phyloP scores from a whole-genome alignment of 2,888 invertebrate genomes.

The Sarcophaga carnaria region DNA sequence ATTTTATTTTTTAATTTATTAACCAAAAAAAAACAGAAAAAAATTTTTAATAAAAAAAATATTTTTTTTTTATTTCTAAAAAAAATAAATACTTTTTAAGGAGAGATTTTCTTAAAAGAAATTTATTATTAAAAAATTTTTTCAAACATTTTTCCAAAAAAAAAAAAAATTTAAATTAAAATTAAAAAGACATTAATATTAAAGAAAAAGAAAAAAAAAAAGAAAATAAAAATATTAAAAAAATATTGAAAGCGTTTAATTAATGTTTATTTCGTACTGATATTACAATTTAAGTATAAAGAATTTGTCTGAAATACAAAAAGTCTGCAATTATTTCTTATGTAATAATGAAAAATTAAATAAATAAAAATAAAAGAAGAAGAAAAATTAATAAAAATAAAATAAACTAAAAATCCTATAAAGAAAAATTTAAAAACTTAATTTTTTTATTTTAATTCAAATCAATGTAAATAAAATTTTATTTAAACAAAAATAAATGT shows the following conservation, averaged over 20 bases:
- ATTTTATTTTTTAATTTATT: constrained; percentile 44
- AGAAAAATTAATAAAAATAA: constrained; percentile 25
- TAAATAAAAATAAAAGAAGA: constrained; percentile 20
- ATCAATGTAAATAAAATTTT: constrained; percentile 24
- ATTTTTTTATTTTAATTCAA: constrained; percentile 15
- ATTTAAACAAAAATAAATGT: constrained; percentile 20
- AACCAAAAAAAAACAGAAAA: not conserved
- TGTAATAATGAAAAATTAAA: constrained; percentile 63
- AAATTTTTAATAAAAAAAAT: not conserved
- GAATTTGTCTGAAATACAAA: constrained; percentile 71
- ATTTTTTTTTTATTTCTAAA: constrained; percentile 21
- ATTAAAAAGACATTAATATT: not conserved
- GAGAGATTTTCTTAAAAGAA: constrained; percentile 63
- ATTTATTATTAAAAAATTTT: not conserved
- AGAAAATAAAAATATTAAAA: constrained; percentile 11
- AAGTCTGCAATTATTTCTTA: constrained; percentile 75
- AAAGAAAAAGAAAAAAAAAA: constrained; percentile 1
- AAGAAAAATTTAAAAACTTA: constrained; percentile 1
- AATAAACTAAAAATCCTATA: constrained; percentile 7
- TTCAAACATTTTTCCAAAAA: not conserved
- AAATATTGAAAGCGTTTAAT: constrained; percentile 26
- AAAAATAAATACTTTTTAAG: constrained; percentile 41
- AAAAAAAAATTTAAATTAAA: not conserved
- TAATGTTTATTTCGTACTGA: constrained; percentile 69
- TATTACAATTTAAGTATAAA: constrained; percentile 66